Evolutionary conservation across 2,113 vertebrate species (phyloP), one percentile per base, ranked within the genome.

Genomic region (Xiphophorus couchianus): DNA sequence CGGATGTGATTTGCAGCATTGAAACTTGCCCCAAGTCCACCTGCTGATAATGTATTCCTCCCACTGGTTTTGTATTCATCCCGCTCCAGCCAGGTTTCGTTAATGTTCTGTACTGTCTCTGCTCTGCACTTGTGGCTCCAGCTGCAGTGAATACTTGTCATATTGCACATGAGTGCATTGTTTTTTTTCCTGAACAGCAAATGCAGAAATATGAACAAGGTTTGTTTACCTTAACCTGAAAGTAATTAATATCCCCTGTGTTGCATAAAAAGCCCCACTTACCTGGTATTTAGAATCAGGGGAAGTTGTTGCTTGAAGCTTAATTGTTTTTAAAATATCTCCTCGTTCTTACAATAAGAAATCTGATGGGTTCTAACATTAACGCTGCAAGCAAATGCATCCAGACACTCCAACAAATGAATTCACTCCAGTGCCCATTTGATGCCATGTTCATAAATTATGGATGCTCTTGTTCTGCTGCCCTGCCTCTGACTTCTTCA

Each of bases 391-490:
- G 25, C 76, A 73, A 71, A 82, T 65, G 67, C 37, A 66, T 58
- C 25, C 68, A 62, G 67, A 69, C 63, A 69, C 10, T 19, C 25
- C 33, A 30, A 44, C 44, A 48, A 42, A 25, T 28, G 42, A 60
- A 69, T 66, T 73, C 68, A 60, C 78, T 86, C 82, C 72, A 58
- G 70, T 69, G 79, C 67, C 72, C 63, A 70, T 92, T 92, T 91
- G 87, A 89, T 91, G 90, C 73, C 27, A 39, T 81, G 83, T 84
- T 73, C 77, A 87, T 94, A 77, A 86, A 94, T 93, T 77, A 94
- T 92, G 89, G 85, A 94, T 76, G 74, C 62, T 27, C 66, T 71
- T 66, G 66, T 78, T 83, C 58, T 63, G 69, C 73, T 81, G 51
- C 61, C 12, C 77, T 71, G 29, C 77, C 73, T 81, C 76, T 69